Evolutionary conservation across 1,140 invertebrate genomes (phyloP).

Genomic region (Paracyclopina nana): DNA sequence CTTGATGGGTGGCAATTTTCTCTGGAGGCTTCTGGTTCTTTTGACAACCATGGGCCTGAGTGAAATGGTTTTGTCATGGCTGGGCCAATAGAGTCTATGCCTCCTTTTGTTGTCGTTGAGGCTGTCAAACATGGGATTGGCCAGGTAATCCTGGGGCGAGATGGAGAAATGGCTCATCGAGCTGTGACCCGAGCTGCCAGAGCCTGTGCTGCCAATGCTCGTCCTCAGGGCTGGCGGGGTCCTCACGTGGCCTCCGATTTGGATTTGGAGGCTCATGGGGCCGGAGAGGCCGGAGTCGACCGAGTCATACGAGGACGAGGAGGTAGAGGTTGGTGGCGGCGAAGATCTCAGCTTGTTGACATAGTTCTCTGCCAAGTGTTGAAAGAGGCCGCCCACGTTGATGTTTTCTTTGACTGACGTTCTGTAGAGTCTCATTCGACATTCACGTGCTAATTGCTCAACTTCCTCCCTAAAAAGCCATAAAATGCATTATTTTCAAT

Average conservation of each 20-base stretch:
- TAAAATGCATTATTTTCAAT: no score
- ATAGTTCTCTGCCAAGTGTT: slow-evolving; percentile 63
- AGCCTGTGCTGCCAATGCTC: neutral
- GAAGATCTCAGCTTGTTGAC: slow-evolving; percentile 24
- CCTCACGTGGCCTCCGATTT: neutral
- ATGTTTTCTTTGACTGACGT: slow-evolving; percentile 91
- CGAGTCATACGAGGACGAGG: no score
- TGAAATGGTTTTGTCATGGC: slow-evolving; percentile 11
- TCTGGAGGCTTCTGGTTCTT: neutral
- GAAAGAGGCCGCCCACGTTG: slow-evolving; percentile 77
- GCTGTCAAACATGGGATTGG: slow-evolving; percentile 14
- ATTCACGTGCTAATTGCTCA: slow-evolving; percentile 56
- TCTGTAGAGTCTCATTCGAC: slow-evolving; percentile 66
- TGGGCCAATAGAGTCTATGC: neutral
- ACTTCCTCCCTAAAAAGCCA: slow-evolving; percentile 54
- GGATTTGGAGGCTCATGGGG: no score
- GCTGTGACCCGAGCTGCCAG: neutral
- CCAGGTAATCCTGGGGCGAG: slow-evolving; percentile 12
- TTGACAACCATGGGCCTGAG: slow-evolving; percentile 4
- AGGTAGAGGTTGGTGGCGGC: neutral
- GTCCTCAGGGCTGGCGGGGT: neutral
- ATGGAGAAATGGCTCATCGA: no score
- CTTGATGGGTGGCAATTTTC: neutral
- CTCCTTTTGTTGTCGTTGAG: slow-evolving; percentile 1
- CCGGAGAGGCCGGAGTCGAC: no score